Evolutionary conservation across 1,140 invertebrate species (phyloP).

Genomic region (Stratiolaelaps scimitus): DNA sequence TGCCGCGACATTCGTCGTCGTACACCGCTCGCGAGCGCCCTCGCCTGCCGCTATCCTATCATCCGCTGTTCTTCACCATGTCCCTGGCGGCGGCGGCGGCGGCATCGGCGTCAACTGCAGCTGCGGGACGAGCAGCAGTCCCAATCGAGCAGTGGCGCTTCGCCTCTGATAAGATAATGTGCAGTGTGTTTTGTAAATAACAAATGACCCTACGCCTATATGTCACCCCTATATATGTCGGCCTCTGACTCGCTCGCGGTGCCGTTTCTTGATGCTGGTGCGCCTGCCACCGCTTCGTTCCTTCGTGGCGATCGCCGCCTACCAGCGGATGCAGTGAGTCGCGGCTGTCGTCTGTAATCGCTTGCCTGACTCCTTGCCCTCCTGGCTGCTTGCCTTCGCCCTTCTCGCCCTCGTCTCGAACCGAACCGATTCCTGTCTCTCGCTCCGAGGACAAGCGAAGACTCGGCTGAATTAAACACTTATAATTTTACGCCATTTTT

Average conservation of each 20-base stretch:
- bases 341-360: too few relatives aligned
- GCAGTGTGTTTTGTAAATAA: conserved; percentile 29
- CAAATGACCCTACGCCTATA: conserved; percentile 11
- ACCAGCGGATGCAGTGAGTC: too few relatives aligned
- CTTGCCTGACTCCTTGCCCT: too few relatives aligned
- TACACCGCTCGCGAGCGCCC: neutral
- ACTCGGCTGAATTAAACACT: conserved; percentile 22
- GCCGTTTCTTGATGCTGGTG: neutral
- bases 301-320: neutral
- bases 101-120: neutral
- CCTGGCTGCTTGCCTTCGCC: too few relatives aligned
- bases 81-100: conserved; percentile 2
- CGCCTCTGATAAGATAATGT: conserved; percentile 24
- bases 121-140: neutral
- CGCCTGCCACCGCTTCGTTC: neutral
- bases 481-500: conserved; percentile 28
- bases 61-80: neutral
- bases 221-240: too few relatives aligned
- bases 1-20: neutral
- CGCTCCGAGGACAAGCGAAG: neutral
- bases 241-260: too few relatives aligned
- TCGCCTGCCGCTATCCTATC: too few relatives aligned
- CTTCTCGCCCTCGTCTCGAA: too few relatives aligned
- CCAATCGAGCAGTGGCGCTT: too few relatives aligned
- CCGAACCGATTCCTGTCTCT: neutral